phyloP scores from a whole-genome alignment of 2,888 invertebrate species.

The Amiota mariae region DNA sequence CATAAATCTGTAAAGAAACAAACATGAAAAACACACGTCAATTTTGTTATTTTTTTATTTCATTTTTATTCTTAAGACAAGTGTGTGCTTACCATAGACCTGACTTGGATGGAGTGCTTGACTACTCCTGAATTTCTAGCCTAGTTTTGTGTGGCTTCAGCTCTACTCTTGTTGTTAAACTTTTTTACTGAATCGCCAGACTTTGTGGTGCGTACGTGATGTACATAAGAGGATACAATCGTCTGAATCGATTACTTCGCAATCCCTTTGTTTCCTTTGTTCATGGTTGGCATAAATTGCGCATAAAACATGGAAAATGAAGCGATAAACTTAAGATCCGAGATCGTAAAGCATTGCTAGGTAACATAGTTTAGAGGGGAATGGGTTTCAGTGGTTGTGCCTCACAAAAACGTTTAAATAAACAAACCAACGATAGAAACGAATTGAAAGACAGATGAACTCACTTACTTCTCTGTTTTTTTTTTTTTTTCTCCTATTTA shows the following conservation, averaged over 20 bases:
- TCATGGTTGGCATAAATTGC: conserved; percentile 62
- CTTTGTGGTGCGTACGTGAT: conserved; percentile 62
- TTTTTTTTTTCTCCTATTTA: conserved; percentile 12
- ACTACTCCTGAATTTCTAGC: conserved; percentile 21
- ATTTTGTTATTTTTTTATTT: background rate
- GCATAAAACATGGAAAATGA: conserved; percentile 70
- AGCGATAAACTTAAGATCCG: conserved; percentile 70
- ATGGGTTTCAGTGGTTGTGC: conserved; percentile 36
- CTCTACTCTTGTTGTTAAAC: background rate
- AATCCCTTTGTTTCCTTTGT: conserved; percentile 30
- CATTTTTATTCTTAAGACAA: conserved; percentile 42
- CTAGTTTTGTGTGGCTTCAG: conserved; percentile 33
- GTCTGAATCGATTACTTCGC: conserved; percentile 20
- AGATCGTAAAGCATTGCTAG: conserved; percentile 65
- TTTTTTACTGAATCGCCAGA: conserved; percentile 48
- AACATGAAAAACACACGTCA: conserved; percentile 33
- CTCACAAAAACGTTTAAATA: background rate
- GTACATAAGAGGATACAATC: conserved; percentile 45
- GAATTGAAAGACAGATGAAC: conserved; percentile 38
- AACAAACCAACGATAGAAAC: conserved; percentile 35
- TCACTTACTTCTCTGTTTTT: too few species aligned
- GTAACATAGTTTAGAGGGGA: conserved; percentile 25
- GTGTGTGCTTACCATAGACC: background rate
- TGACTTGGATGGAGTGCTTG: conserved; percentile 24
- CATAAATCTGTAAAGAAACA: conserved; percentile 37